Conservation (phyloP, 2,113 vertebrate species). For the Oxyura jamaicensis region DNA sequence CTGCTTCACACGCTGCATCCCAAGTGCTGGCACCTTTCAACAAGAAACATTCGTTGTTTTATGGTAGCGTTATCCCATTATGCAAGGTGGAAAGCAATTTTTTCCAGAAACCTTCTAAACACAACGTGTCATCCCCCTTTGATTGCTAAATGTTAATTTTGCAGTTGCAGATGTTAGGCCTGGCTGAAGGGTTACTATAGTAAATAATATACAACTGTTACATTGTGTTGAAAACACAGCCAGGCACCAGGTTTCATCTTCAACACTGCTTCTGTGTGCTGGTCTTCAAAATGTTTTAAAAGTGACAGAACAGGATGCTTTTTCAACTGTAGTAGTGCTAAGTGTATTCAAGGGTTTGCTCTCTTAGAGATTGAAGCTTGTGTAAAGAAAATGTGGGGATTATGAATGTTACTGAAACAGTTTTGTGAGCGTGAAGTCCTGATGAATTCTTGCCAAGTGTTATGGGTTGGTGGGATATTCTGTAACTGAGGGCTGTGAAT, state of each 20-base stretch:
- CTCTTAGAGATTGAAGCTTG: neutral
- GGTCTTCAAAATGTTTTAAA: neutral
- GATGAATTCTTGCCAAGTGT: neutral
- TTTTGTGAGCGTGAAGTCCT: neutral
- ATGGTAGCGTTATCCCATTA: neutral
- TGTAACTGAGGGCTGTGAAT: neutral
- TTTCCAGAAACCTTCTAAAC: neutral
- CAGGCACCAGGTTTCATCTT: neutral
- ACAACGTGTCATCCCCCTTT: neutral
- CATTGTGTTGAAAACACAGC: fast-evolving
- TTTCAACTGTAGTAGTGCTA: neutral
- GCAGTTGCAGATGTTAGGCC: neutral
- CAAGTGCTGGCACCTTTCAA: neutral
- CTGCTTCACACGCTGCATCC: neutral
- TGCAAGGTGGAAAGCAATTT: neutral
- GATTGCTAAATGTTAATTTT: neutral
- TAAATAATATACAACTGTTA: neutral
- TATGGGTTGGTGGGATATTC: neutral
- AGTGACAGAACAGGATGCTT: neutral
- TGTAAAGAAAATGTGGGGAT: neutral
- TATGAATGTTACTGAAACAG: neutral
- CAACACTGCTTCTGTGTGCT: neutral
- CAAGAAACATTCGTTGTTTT: neutral
- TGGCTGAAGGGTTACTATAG: neutral
- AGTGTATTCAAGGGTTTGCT: neutral